Base-by-base conservation (phyloP, 2,113 vertebrate species). In the Equus quagga region DNA sequence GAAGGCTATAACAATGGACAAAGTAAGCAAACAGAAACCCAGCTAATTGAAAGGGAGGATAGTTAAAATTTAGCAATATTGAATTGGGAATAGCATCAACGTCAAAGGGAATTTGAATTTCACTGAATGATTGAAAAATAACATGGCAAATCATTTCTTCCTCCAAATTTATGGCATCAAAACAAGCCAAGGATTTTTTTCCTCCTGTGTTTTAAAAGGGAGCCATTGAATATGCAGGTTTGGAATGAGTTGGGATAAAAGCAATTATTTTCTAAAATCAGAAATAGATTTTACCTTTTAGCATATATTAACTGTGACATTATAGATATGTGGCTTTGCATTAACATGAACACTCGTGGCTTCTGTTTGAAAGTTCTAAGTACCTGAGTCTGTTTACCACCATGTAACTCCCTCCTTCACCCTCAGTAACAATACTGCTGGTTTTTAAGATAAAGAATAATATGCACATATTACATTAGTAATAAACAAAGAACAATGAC, bases 41-140 rank as follows among this genome's bases (percentile, higher is more conserved):
- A 79, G 96, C 80, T 97, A 97, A 98, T 72, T 97, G 96, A 97
- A 97, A 95, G 87, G 86, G 87, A 96, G 62, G 81, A 72, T 41
- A 84, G 91, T 94, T 96, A 96, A 96, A 96, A 92, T 96, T 94
- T 93, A 97, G 95, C 89, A 96, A 2, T 90, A 88, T 49, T 91
- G 88, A 96, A 86, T 65, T 95, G 92, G 72, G 95, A 97, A 93
- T 95, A 97, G 75, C 79, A 84, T 97, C 79, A 58, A 28, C 94
- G 89, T 96, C 89, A 97, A 92, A 95, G 13, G 64, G 82, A 98
- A 84, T 51, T 96, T 84, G 49, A 78, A 87, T 97, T 97, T 97
- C 44, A 17, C 70, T 94, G 62, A 36, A n/a, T 90, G 83, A 98
- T 49, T 91, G 18, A 96, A 96, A 93, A 96, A 85, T 82, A 79